Evolutionary conservation across 2,888 invertebrate genomes (phyloP).

Genomic region (Papilio protenor): DNA sequence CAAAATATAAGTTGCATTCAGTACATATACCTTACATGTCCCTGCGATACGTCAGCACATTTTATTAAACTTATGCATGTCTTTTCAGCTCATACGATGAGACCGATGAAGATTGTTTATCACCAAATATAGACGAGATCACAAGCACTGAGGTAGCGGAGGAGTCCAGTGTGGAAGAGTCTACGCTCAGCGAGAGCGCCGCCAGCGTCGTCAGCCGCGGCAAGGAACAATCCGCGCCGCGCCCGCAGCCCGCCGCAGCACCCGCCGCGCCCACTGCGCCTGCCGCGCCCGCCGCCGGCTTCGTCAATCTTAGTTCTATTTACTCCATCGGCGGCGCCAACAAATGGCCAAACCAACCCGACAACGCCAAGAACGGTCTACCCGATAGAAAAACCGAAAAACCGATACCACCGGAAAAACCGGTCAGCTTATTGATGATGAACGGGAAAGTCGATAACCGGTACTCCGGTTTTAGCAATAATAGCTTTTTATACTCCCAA

Average conservation of each 20-base stretch:
- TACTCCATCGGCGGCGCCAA: conserved; percentile 72
- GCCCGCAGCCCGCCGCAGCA: conserved; percentile 50
- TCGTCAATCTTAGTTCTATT: conserved; percentile 79
- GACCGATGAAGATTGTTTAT: conserved; percentile 87
- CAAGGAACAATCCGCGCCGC: conserved; percentile 48
- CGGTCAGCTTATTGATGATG: conserved; percentile 79
- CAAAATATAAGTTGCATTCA: conserved; percentile 76
- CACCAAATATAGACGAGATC: conserved; percentile 87
- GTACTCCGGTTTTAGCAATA: conserved; percentile 73
- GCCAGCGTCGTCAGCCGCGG: conserved; percentile 50
- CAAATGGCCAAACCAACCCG: conserved; percentile 59
- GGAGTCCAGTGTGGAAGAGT: conserved; percentile 79
- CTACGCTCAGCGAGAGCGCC: conserved; percentile 70
- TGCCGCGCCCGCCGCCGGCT: conserved; percentile 56
- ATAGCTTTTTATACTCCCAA: conserved; percentile 79
- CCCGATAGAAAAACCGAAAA: conserved; percentile 73
- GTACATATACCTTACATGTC: conserved; percentile 64
- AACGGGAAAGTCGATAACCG: conserved; percentile 78
- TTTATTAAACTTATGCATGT: conserved; percentile 33
- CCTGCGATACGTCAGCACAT: conserved; percentile 7
- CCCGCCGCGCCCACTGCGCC: conserved; percentile 44
- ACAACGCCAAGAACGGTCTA: conserved; percentile 62
- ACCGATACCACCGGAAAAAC: conserved; percentile 79
- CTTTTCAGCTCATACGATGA: conserved; percentile 88
- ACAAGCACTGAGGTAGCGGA: conserved; percentile 79